Percentiles rank a stretch among this genome's conserved stretches.
Evolutionary conservation across 2,797 vertebrate genomes (phyloP).

Genomic region (Cygnus olor): DNA sequence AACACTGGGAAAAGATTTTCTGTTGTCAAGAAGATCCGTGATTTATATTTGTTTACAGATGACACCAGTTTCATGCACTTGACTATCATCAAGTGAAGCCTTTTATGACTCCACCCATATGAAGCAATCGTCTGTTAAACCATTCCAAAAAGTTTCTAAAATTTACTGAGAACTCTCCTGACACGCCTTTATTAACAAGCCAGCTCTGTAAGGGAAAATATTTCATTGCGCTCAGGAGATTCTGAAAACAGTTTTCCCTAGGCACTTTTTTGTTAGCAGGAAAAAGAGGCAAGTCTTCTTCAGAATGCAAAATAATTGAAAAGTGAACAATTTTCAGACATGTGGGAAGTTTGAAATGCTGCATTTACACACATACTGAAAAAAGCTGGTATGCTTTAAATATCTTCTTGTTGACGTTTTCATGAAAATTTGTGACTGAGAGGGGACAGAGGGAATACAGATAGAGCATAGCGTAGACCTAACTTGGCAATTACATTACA

Average conservation of each 20-base stretch:
- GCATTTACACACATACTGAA: background rate
- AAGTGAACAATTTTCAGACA: background rate
- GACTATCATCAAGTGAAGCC: background rate
- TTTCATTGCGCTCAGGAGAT: background rate
- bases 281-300: background rate
- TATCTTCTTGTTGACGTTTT: background rate
- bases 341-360: background rate
- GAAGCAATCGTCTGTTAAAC: conserved; percentile 33
- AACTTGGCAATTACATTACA: background rate
- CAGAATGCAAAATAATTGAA: background rate
- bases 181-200: background rate
- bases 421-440: background rate
- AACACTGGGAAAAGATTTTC: conserved; percentile 5
- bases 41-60: background rate
- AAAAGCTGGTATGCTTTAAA: background rate
- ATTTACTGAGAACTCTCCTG: background rate
- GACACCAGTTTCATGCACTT: conserved; percentile 23
- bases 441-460: background rate
- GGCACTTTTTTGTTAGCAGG: background rate
- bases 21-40: background rate
- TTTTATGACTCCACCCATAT: background rate
- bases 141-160: background rate
- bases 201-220: background rate
- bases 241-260: background rate
- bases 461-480: background rate